phyloP scores from a whole-genome alignment of 2,888 invertebrate genomes.

The Eurytoma californica region DNA sequence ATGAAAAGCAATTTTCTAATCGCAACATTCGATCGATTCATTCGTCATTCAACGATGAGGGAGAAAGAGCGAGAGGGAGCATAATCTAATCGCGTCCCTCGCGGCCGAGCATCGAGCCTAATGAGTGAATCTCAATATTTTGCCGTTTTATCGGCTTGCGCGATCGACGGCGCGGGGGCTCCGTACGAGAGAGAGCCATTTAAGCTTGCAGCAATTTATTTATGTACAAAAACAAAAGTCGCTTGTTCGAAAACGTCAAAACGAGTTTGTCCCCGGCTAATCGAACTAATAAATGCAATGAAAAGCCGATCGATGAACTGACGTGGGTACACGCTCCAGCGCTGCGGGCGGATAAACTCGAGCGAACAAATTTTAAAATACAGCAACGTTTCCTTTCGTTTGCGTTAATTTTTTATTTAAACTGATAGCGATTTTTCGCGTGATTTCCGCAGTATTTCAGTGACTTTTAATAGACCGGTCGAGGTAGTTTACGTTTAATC shows the following conservation, averaged over 20 bases:
- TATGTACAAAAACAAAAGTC: constrained; percentile 1
- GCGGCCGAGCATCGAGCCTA: constrained; percentile 20
- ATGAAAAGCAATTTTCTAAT: constrained; percentile 45
- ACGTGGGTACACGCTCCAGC: constrained; percentile 3
- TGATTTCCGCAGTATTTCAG: too few relatives aligned
- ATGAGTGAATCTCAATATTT: constrained; percentile 50
- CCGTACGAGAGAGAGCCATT: constrained; percentile 23
- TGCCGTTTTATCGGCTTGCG: constrained; percentile 28
- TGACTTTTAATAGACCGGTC: too few relatives aligned
- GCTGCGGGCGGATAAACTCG: too few relatives aligned
- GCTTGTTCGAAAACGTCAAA: constrained; percentile 16
- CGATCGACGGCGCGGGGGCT: constrained; percentile 4
- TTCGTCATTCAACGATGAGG: constrained; percentile 34
- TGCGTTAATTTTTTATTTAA: too few relatives aligned
- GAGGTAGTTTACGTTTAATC: too few relatives aligned
- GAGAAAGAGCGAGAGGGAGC: not conserved
- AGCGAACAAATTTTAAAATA: too few relatives aligned
- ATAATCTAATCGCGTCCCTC: constrained; percentile 43
- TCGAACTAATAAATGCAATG: constrained; percentile 27
- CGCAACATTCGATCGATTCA: constrained; percentile 35
- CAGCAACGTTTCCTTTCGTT: too few relatives aligned
- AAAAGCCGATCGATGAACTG: not conserved
- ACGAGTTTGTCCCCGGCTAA: constrained; percentile 28
- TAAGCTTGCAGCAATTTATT: constrained; percentile 2
- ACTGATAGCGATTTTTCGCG: too few relatives aligned